Evolutionary conservation across 1,140 invertebrate species (phyloP).

Genomic region (Macrotrachela quadricornifera): DNA sequence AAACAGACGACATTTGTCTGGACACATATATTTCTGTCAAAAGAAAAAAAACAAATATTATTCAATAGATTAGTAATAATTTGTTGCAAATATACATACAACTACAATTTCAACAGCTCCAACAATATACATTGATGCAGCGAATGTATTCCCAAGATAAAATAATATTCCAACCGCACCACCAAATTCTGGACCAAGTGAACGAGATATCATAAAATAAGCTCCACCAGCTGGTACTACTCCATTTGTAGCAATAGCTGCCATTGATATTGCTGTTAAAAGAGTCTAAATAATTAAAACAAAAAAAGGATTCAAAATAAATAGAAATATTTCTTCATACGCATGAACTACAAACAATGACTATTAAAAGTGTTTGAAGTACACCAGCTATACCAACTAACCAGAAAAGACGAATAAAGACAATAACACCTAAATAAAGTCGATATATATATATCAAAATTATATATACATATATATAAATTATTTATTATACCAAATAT

Average conservation of each 20-base stretch:
- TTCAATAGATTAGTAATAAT: neutral
- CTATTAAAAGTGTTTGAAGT: constrained; percentile 74
- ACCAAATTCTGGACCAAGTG: constrained; percentile 89
- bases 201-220: constrained; percentile 97
- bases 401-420: constrained; percentile 92
- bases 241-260: constrained; percentile 95
- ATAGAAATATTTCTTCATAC: constrained; percentile 38
- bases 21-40: constrained; percentile 95
- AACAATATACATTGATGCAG: constrained; percentile 83
- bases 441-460: too few relatives aligned
- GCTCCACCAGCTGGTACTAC: constrained; percentile 92
- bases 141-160: constrained; percentile 89
- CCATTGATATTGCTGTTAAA: constrained; percentile 93
- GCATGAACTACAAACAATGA: constrained; percentile 81
- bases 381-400: constrained; percentile 91
- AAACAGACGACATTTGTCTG: constrained; percentile 57
- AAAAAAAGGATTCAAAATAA: neutral
- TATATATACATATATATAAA: too few relatives aligned
- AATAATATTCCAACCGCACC: constrained; percentile 93
- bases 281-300: constrained; percentile 40
- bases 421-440: constrained; percentile 31
- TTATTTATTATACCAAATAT: constrained; percentile 41
- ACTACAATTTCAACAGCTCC: constrained; percentile 91
- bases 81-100: constrained; percentile 37
- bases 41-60: constrained; percentile 11